Percentiles rank a stretch among this genome's conserved stretches.
These are phyloP conservation scores for Notolabrus celidotus DNA, from an alignment of 2,797 vertebrate genomes.

Conservation along the genomic window DNA sequence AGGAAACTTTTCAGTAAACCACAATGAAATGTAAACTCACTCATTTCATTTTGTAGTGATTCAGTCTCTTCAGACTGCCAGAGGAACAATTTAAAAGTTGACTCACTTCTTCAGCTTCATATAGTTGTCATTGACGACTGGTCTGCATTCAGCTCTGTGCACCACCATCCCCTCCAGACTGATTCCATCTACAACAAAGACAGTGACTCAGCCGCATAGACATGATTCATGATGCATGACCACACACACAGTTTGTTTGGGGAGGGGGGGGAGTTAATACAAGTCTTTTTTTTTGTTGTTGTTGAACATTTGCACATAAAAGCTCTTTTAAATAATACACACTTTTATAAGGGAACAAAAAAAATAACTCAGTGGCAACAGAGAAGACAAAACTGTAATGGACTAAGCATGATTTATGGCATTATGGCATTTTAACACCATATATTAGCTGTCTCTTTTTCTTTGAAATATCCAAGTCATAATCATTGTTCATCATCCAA, in stretches of 20 bases:
- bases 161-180: conserved; percentile 93
- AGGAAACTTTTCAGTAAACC: no score
- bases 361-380: no score
- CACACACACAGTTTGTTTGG: neutral
- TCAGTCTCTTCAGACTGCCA: neutral
- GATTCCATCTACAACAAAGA: conserved; percentile 86
- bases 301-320: neutral
- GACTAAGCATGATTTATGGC: no score
- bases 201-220: conserved; percentile 58
- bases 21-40: neutral
- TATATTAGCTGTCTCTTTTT: no score
- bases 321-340: no score
- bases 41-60: neutral
- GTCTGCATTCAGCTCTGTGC: conserved; percentile 93
- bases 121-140: conserved; percentile 91
- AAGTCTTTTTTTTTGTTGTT: neutral
- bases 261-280: no score
- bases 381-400: no score
- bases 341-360: no score
- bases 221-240: conserved; percentile 41
- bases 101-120: conserved; percentile 94
- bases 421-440: no score
- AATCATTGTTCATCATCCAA: no score
- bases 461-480: no score
- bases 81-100: conserved; percentile 9